These are phyloP conservation scores for Orthosia gothica DNA, from an alignment of 2,888 invertebrate species.

Conservation along the genomic window DNA sequence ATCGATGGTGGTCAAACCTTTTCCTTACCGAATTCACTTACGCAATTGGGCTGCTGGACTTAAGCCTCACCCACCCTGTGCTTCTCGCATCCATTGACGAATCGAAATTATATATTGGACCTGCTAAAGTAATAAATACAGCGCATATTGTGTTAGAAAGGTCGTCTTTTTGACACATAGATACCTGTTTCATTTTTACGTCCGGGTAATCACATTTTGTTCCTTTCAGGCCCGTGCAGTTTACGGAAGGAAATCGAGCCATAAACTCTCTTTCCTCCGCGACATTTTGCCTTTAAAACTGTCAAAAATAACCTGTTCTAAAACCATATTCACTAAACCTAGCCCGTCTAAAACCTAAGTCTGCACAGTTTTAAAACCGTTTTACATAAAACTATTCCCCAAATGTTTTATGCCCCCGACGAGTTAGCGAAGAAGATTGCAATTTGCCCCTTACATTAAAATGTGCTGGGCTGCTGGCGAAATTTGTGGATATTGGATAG, in stretches of 20 bases:
- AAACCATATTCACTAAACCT: constrained; percentile 28
- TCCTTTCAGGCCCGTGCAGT: neutral
- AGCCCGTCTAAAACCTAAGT: constrained; percentile 21
- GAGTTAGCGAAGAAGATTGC: constrained; percentile 83
- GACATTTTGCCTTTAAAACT: constrained; percentile 31
- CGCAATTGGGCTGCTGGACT: too few species aligned
- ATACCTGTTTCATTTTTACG: too few species aligned
- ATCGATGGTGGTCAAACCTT: too few species aligned
- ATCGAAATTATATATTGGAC: too few species aligned
- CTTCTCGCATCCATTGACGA: too few species aligned
- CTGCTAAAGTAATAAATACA: too few species aligned
- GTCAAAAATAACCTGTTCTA: constrained; percentile 27
- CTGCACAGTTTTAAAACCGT: constrained; percentile 51
- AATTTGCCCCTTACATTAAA: constrained; percentile 86
- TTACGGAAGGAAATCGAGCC: neutral
- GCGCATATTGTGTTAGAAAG: too few species aligned
- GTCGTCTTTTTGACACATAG: too few species aligned
- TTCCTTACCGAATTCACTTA: too few species aligned
- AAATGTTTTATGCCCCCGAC: constrained; percentile 77
- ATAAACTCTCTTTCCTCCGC: neutral
- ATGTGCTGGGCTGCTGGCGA: constrained; percentile 74
- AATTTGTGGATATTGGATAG: constrained; percentile 91
- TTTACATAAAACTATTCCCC: constrained; percentile 73
- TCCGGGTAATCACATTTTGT: too few species aligned
- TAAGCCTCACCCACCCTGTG: too few species aligned